Base-by-base conservation (phyloP, 2,797 vertebrate species). In the Propithecus deckenii region DNA sequence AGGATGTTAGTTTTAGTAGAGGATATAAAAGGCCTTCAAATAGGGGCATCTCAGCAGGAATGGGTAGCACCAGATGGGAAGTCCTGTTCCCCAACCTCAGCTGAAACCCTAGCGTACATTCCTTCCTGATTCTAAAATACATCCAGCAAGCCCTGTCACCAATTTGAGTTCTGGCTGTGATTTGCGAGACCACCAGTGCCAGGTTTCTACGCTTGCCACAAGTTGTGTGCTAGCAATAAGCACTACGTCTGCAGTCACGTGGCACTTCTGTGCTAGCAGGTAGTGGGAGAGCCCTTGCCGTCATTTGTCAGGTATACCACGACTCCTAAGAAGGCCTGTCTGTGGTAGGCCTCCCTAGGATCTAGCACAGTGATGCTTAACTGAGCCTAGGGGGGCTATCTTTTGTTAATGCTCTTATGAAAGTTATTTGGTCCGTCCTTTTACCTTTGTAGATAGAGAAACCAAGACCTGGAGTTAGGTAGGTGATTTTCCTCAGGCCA, bases 201-300 rank as follows among this genome's bases (percentile, higher is more conserved):
- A 1, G 32, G 3, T 81, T 25, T 28, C 55, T 23, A 0, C 38
- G 11, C 43, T 7, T 48, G 22, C 32, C 79, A 3, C 41, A 1
- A 4, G 55, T 52, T 52, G 50, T 57, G 55, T 57, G 22, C 55
- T 57, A 57, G 55, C 22, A 57, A 0, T 10, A 12, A 25, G 59
- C 41, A 0, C 50, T 13, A 9, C 7, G 0, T 4, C 32, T 55
- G 74, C 10, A 12, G 18, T 28, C 22, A 10, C n/a, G 0, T 30
- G n/a, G n/a, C 15, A 0, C 35, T 65, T n/a, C 30, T 9, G 8
- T 38, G n/a, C 72, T 4, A 1, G 14, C 69, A 75, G 75, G 23
- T 23, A 15, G 1, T 1, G 23, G 25, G 50, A 52, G 43, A 69
- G 61, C 80, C 46, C 43, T 20, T 1, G 1, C 61, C 67, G 9